phyloP scores from a whole-genome alignment of 2,113 vertebrate genomes.

The Lepidothrix coronata region DNA sequence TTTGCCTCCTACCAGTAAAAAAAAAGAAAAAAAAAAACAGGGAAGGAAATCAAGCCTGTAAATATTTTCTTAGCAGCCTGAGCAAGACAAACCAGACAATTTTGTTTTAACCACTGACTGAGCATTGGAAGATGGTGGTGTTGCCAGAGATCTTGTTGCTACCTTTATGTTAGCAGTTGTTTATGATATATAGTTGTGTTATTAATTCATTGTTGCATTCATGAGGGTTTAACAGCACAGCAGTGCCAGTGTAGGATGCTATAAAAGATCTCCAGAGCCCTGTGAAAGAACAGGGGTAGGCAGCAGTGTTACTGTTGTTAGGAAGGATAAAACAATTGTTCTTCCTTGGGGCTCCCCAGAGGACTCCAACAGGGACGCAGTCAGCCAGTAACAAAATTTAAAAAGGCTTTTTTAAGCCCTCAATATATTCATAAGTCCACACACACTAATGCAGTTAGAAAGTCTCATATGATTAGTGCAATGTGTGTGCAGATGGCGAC shows the following conservation, averaged over 20 bases:
- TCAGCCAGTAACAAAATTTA: conserved; percentile 5
- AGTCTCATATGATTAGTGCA: not conserved
- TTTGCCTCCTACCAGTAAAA: not conserved
- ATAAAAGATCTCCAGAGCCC: conserved; percentile 47
- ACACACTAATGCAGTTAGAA: not conserved
- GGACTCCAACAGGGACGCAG: conserved; percentile 2
- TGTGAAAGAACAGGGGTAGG: conserved; percentile 39
- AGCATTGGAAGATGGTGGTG: not conserved
- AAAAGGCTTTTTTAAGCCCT: conserved; percentile 17
- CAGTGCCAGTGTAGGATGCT: conserved; percentile 44
- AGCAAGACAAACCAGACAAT: not conserved
- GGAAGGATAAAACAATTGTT: conserved; percentile 34
- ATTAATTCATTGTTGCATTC: conserved; percentile 42
- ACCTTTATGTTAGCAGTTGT: not conserved
- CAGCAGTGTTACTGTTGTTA: not conserved
- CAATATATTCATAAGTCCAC: not conserved
- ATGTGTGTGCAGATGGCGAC: not conserved
- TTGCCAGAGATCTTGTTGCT: not conserved
- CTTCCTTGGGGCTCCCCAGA: conserved; percentile 23
- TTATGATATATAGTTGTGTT: not conserved
- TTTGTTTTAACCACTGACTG: not conserved
- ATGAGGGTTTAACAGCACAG: conserved; percentile 52
- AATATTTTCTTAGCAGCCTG: not conserved
- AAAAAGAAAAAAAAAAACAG: not conserved
- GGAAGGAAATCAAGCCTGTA: not conserved